Percentiles rank a stretch among this genome's conserved stretches.
Evolutionary conservation across 2,888 invertebrate species (phyloP).

Genomic region (Acrobasis consociella): DNA sequence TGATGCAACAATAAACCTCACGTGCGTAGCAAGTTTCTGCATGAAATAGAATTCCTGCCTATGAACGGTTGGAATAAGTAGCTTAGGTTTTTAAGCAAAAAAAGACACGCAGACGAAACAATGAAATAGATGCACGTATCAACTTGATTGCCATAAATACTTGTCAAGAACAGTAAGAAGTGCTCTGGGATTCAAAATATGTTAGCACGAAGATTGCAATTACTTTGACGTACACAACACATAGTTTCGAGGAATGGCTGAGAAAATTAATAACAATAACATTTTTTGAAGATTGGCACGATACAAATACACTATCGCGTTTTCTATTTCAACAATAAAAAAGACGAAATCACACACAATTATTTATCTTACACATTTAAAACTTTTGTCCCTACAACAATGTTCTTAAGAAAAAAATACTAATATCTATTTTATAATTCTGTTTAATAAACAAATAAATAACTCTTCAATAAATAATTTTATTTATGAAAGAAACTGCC

Average conservation of each 20-base stretch:
- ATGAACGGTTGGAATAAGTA: background rate
- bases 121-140: slow-evolving; percentile 2
- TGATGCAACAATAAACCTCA: background rate
- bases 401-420: too few relatives aligned
- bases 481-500: too few relatives aligned
- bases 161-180: background rate
- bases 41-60: background rate
- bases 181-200: slow-evolving; percentile 3
- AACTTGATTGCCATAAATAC: background rate
- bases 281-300: slow-evolving; percentile 9
- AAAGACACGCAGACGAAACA: background rate
- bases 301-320: background rate
- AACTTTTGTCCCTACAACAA: too few relatives aligned
- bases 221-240: background rate
- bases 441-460: background rate
- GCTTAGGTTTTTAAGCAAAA: background rate
- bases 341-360: too few relatives aligned
- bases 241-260: slow-evolving; percentile 6
- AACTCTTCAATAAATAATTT: background rate
- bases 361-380: too few relatives aligned
- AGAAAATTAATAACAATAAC: slow-evolving; percentile 6
- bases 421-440: background rate
- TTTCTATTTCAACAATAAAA: background rate
- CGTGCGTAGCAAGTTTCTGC: background rate
- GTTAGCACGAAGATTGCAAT: slow-evolving; percentile 4